Conservation (phyloP, 2,888 invertebrate genomes). For the Cinara cedri region DNA sequence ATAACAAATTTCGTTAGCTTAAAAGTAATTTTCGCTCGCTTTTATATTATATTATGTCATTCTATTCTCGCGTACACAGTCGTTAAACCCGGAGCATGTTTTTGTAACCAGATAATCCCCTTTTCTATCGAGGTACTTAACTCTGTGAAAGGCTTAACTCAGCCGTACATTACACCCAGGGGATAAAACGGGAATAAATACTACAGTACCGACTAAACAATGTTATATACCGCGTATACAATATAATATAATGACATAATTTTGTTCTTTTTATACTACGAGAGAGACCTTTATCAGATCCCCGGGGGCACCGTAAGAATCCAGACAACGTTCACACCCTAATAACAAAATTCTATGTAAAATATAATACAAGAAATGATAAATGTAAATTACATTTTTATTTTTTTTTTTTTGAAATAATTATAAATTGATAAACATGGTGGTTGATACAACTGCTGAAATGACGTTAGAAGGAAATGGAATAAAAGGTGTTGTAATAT, state of each 20-base stretch:
- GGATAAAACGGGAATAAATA: slow-evolving; percentile 34
- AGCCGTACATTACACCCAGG: slow-evolving; percentile 46
- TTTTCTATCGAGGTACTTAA: slow-evolving; percentile 53
- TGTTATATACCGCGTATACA: slow-evolving; percentile 18
- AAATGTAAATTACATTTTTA: too few relatives aligned
- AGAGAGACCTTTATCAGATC: slow-evolving; percentile 10
- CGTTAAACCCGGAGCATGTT: slow-evolving; percentile 49
- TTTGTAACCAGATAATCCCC: slow-evolving; percentile 56
- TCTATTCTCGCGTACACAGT: slow-evolving; percentile 21
- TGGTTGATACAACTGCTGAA: too few relatives aligned
- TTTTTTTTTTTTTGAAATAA: too few relatives aligned
- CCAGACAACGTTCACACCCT: slow-evolving; percentile 42
- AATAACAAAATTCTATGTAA: not conserved
- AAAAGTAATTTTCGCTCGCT: slow-evolving; percentile 50
- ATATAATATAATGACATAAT: slow-evolving; percentile 50
- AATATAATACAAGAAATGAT: not conserved
- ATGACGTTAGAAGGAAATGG: too few relatives aligned
- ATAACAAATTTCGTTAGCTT: slow-evolving; percentile 34
- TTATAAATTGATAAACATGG: too few relatives aligned
- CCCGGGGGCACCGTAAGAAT: slow-evolving; percentile 29
- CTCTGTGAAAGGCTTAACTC: slow-evolving; percentile 56
- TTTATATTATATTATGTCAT: slow-evolving; percentile 33
- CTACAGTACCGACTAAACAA: slow-evolving; percentile 42
- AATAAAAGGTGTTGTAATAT: too few relatives aligned
- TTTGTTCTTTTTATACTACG: slow-evolving; percentile 35